A percentile compares a stretch with the other conserved stretches of the same genome.
phyloP scores from a whole-genome alignment of 2,888 invertebrate species.

The Drosophila merina region DNA sequence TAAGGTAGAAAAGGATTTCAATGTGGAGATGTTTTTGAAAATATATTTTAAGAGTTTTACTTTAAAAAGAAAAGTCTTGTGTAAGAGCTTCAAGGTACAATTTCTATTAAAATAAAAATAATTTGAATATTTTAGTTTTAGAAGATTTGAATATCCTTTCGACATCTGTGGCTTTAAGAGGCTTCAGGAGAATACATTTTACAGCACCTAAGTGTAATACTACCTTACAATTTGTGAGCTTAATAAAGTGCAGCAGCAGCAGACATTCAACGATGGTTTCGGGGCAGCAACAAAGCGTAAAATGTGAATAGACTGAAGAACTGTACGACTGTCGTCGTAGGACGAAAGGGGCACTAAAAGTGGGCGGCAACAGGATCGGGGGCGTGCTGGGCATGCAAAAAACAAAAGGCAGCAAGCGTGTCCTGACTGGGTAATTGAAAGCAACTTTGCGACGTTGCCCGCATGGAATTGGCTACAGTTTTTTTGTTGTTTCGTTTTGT shows the following conservation, averaged over 20 bases:
- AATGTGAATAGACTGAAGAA: constrained; percentile 70
- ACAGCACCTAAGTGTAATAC: neutral
- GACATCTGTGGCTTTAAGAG: too few relatives aligned
- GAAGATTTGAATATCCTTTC: too few relatives aligned
- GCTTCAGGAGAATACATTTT: neutral
- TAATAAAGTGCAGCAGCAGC: constrained; percentile 68
- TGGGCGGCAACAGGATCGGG: constrained; percentile 42
- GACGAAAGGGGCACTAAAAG: constrained; percentile 20
- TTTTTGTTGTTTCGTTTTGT: constrained; percentile 21
- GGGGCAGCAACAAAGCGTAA: constrained; percentile 69
- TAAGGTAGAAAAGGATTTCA: neutral
- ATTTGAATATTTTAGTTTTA: too few relatives aligned
- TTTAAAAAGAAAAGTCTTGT: neutral
- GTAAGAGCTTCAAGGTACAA: neutral
- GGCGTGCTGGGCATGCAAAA: constrained; percentile 63
- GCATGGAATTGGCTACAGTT: constrained; percentile 67
- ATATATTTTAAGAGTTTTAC: neutral
- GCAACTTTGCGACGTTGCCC: constrained; percentile 71
- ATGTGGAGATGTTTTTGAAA: neutral
- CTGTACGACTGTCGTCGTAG: constrained; percentile 46
- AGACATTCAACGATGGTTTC: constrained; percentile 53
- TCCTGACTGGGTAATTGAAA: constrained; percentile 79
- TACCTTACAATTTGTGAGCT: constrained; percentile 31
- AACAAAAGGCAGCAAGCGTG: constrained; percentile 67
- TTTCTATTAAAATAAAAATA: neutral